Evolutionary conservation across 2,113 vertebrate species (phyloP), one percentile per base, ranked within the genome.

Genomic region (Peromyscus californicus): DNA sequence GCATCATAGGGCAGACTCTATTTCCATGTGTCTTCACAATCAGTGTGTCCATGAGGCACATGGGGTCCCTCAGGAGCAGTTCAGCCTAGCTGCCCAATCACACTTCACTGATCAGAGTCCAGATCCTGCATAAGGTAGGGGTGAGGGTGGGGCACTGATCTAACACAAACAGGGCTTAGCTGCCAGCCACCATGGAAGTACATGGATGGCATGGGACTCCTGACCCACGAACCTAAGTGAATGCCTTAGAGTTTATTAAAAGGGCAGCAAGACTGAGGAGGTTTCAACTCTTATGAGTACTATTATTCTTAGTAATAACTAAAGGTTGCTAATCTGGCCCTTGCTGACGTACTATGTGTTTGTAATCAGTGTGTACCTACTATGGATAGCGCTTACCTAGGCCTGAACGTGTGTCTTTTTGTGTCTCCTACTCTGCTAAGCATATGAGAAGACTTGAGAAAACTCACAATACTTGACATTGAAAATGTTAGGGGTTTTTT

Each of bases 191-290:
- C 26, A 7, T 0, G 17, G 39, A 45, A n/a, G 31, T 45, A 4
- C 11, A n/a, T n/a, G 21, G 42, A 59, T 57, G 7, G 0, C 0
- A 3, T 36, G 8, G 3, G 29, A 42, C 45, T 45, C 61, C 61
- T 70, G 8, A 72, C 57, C 22, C 48, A 69, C 48, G 51, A 51
- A 63, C 24, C 48, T 61, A 33, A 89, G 19, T 4, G 0, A 67
- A 42, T 75, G 7, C 39, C 24, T 31, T 57, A 61, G 67, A 51
- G 26, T n/a, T 19, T 19, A 86, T 48, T 11, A 12, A 51, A 69
- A 24, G 6, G 10, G 19, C 7, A 6, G 36, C 63, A 69, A 45
- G 10, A 33, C 33, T 69, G 22, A 51, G 63, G 69, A 29, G 63
- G 10, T 87, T 87, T 69, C 29, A 36, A 22, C 31, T 69, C 51